These are phyloP conservation scores for Catharus minimus DNA, from an alignment of 2,113 vertebrate species.

Conservation along the genomic window DNA sequence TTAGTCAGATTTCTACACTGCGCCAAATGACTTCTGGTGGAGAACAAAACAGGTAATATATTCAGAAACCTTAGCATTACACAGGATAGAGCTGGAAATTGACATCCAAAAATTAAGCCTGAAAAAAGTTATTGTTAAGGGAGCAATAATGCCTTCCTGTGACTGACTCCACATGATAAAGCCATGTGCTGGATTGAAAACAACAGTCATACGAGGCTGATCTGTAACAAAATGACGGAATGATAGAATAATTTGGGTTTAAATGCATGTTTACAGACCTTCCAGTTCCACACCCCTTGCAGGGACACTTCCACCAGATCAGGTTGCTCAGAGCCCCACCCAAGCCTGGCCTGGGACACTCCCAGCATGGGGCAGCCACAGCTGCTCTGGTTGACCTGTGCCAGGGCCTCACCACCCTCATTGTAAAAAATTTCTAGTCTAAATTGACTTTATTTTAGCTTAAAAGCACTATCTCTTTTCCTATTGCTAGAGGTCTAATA, in stretches of 20 bases:
- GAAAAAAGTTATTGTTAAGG: not conserved
- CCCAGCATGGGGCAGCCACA: not conserved
- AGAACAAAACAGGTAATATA: not conserved
- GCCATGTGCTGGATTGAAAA: not conserved
- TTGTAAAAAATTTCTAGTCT: not conserved
- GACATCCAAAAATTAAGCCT: not conserved
- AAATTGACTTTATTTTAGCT: not conserved
- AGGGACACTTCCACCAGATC: not conserved
- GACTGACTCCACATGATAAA: not conserved
- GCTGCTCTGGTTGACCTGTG: not conserved
- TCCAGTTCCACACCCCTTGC: not conserved
- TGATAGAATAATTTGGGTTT: not conserved
- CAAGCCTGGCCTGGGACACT: not conserved
- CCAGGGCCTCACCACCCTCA: not conserved
- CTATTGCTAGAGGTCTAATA: not conserved
- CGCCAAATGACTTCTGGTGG: rapidly evolving
- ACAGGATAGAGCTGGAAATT: not conserved
- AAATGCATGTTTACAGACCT: not conserved
- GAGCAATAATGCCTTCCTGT: not conserved
- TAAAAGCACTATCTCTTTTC: not conserved
- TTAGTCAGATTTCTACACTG: not conserved
- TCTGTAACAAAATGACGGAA: not conserved
- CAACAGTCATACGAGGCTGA: not conserved
- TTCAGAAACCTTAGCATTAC: not conserved
- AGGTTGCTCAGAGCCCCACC: not conserved